A percentile compares a stretch with the other conserved stretches of the same genome.
These are phyloP conservation scores for Leptinotarsa texana DNA, from an alignment of 1,140 invertebrate genomes.

Conservation along the genomic window DNA sequence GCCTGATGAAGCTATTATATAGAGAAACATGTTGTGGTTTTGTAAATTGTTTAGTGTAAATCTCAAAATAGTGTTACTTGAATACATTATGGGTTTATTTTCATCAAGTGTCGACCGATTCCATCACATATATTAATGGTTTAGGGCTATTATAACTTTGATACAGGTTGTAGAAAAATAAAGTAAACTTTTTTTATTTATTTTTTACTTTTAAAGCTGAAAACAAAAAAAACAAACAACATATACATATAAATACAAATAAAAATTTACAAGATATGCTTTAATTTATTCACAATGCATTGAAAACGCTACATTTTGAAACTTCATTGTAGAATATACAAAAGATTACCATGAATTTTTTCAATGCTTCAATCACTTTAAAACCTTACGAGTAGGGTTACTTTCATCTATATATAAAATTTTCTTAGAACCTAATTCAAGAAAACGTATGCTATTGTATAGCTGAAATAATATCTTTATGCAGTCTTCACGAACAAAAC, in stretches of 20 bases:
- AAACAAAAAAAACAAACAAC: conserved; percentile 19
- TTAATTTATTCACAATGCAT: conserved; percentile 16
- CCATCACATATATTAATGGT: too few species aligned
- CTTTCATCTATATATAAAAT: conserved; percentile 9
- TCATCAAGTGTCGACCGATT: too few species aligned
- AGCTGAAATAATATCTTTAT: conserved; percentile 14
- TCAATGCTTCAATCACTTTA: not conserved
- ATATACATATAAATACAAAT: conserved; percentile 19
- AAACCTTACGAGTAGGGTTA: not conserved
- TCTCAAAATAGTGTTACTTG: too few species aligned
- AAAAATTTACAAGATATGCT: conserved; percentile 13
- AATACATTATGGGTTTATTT: too few species aligned
- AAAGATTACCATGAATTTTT: conserved; percentile 7
- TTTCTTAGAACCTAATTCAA: not conserved
- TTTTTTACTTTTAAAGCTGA: conserved; percentile 13
- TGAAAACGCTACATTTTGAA: not conserved
- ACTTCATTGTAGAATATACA: conserved; percentile 11
- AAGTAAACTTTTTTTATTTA: not conserved
- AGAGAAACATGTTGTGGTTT: too few species aligned
- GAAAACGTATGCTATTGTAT: conserved; percentile 4
- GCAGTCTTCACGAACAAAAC: conserved; percentile 6
- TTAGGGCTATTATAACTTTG: too few species aligned
- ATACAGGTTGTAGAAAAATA: too few species aligned
- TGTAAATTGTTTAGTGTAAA: too few species aligned
- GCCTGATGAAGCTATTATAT: too few species aligned